Conservation (phyloP, 2,888 invertebrate species). For the Tortricodes alternella region DNA sequence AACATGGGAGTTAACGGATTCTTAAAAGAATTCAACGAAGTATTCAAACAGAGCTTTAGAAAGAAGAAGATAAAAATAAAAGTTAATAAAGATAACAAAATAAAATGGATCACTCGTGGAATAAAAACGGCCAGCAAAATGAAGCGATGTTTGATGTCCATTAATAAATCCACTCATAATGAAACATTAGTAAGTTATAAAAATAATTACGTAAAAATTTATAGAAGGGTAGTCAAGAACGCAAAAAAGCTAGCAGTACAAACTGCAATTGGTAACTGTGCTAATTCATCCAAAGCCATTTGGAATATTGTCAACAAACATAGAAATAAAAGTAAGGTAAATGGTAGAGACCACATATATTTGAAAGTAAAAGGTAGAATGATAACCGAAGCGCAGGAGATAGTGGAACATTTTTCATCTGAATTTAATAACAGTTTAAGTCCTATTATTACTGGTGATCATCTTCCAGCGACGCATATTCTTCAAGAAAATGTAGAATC, state of each 20-base stretch:
- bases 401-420: not conserved
- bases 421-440: not conserved
- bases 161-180: not conserved
- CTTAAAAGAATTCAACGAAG: not conserved
- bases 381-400: not conserved
- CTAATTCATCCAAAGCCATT: not conserved
- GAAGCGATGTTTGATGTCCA: not conserved
- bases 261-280: not conserved
- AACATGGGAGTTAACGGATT: not conserved
- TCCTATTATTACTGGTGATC: not conserved
- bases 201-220: not conserved
- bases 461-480: not conserved
- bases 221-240: not conserved
- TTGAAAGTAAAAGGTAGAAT: not conserved
- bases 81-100: not conserved
- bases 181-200: not conserved
- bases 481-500: not conserved
- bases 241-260: constrained; percentile 1
- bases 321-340: not conserved
- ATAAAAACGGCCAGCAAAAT: not conserved
- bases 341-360: no score
- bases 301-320: not conserved
- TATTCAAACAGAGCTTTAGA: not conserved
- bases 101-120: not conserved
- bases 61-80: not conserved